Conservation (phyloP, 2,797 vertebrate species). For the Phaenicophaeus curvirostris region DNA sequence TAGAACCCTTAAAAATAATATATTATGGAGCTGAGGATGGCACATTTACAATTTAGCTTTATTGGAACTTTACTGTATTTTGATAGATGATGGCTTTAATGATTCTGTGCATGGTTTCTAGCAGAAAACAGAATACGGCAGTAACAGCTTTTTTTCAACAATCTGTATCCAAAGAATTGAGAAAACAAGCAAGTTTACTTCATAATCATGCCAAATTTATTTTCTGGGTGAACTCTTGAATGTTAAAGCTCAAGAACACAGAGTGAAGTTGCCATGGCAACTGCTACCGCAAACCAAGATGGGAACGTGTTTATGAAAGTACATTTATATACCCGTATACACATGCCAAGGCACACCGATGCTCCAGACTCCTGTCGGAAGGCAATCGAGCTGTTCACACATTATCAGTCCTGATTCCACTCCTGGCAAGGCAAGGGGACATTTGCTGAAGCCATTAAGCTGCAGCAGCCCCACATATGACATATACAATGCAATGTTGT, state of each 20-base stretch:
- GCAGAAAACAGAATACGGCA: conserved; percentile 12
- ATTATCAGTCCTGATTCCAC: fast-evolving
- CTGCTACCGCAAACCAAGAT: neutral
- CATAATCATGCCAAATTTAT: conserved; percentile 47
- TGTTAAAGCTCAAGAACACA: conserved; percentile 58
- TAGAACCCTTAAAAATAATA: conserved; percentile 1
- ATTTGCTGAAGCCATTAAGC: neutral
- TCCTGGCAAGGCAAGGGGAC: neutral
- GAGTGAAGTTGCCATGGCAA: conserved; percentile 54
- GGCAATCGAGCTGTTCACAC: neutral
- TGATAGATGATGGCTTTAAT: conserved; percentile 54
- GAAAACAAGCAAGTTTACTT: conserved; percentile 30
- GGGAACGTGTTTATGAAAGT: neutral
- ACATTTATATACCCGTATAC: neutral
- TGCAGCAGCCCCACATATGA: fast-evolving
- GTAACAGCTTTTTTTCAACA: neutral
- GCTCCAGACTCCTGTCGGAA: neutral
- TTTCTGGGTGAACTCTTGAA: conserved; percentile 61
- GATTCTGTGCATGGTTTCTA: conserved; percentile 30
- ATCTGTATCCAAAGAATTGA: conserved; percentile 18
- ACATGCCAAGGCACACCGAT: neutral
- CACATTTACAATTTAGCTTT: conserved; percentile 31
- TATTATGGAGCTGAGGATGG: conserved; percentile 4
- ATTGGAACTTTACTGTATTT: conserved; percentile 46
- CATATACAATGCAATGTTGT: fast-evolving